A percentile compares a stretch with the other conserved stretches of the same genome.
phyloP scores from a whole-genome alignment of 2,113 vertebrate species.

The Mugil cephalus region DNA sequence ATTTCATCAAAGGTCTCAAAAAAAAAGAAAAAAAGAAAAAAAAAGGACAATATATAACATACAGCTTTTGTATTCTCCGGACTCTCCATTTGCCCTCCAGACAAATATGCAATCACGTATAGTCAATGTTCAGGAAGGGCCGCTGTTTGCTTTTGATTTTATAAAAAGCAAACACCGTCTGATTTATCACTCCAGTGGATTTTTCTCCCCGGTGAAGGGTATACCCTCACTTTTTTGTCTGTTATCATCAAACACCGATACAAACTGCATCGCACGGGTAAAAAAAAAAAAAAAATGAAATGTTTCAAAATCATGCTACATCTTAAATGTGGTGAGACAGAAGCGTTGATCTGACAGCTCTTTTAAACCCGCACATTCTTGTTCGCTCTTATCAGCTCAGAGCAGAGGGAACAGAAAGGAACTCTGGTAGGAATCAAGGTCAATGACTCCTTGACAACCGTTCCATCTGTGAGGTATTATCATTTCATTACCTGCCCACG shows the following conservation, averaged over 20 bases:
- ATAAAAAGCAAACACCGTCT: constrained; percentile 66
- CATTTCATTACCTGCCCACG: constrained; percentile 77
- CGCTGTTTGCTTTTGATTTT: constrained; percentile 72
- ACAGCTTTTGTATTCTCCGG: constrained; percentile 66
- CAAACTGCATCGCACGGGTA: not conserved
- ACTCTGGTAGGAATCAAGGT: constrained; percentile 73
- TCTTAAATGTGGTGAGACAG: constrained; percentile 38
- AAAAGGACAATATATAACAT: constrained; percentile 62
- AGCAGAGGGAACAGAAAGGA: constrained; percentile 57
- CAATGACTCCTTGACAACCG: constrained; percentile 80
- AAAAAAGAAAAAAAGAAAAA: constrained; percentile 63
- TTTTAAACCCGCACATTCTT: constrained; percentile 51
- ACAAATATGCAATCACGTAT: constrained; percentile 70
- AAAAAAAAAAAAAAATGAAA: constrained; percentile 5
- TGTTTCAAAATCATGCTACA: constrained; percentile 21
- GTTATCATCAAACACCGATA: constrained; percentile 47
- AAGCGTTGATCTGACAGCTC: constrained; percentile 44
- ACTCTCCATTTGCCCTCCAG: constrained; percentile 66
- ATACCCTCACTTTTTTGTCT: constrained; percentile 43
- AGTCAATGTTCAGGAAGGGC: constrained; percentile 59
- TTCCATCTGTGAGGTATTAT: constrained; percentile 77
- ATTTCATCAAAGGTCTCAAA: constrained; percentile 74
- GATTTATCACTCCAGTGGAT: constrained; percentile 64
- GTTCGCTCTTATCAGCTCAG: constrained; percentile 65
- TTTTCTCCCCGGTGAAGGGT: constrained; percentile 49